Conservation (phyloP, 2,888 invertebrate genomes). For the Oxycera nigricornis region DNA sequence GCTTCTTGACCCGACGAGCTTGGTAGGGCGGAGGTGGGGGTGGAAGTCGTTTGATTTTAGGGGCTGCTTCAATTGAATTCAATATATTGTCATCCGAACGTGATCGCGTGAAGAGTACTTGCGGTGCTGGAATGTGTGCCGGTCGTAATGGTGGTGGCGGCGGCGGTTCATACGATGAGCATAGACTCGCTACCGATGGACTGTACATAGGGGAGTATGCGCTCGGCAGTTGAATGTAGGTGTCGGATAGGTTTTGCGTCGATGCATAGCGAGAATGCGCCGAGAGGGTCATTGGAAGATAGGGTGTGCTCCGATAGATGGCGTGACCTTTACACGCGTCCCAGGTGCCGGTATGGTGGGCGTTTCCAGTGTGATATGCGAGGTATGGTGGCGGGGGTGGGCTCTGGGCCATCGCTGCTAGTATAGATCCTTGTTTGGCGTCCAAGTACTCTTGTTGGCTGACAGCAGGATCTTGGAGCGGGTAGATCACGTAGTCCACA, state of each 20-base stretch:
- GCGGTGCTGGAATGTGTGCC: constrained; percentile 58
- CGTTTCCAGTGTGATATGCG: constrained; percentile 61
- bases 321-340: constrained; percentile 70
- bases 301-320: constrained; percentile 84
- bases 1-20: constrained; percentile 59
- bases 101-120: constrained; percentile 69
- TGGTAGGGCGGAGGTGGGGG: constrained; percentile 67
- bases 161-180: constrained; percentile 72
- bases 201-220: constrained; percentile 71
- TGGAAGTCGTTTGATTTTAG: constrained; percentile 64
- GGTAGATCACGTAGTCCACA: constrained; percentile 91
- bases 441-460: constrained; percentile 92
- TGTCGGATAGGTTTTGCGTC: constrained; percentile 79
- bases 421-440: constrained; percentile 73
- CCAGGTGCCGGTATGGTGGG: constrained; percentile 57
- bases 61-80: constrained; percentile 68
- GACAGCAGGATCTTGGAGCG: constrained; percentile 85
- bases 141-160: constrained; percentile 70
- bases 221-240: constrained; percentile 72
- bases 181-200: constrained; percentile 69
- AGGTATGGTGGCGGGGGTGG: constrained; percentile 68
- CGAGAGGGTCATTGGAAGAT: constrained; percentile 72
- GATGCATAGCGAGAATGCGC: constrained; percentile 77
- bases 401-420: constrained; percentile 72
- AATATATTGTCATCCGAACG: constrained; percentile 84